Evolutionary conservation across 2,888 invertebrate genomes (phyloP).

Genomic region (Teleiodes luculella): DNA sequence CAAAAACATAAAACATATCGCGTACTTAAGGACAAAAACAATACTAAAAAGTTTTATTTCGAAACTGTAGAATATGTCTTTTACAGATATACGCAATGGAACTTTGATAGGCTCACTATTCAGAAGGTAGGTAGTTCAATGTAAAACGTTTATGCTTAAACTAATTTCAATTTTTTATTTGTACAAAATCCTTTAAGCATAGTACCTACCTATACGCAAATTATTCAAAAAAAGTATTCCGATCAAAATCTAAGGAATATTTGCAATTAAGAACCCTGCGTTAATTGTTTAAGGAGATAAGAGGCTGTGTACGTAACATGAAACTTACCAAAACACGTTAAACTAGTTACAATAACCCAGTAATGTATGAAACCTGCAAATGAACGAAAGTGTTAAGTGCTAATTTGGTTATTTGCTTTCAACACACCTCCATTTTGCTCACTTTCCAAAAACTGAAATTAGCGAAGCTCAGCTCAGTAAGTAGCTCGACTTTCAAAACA

Average conservation of each 20-base stretch:
- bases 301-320: neutral
- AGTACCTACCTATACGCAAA: no score
- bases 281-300: neutral
- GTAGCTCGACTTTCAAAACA: neutral
- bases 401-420: neutral
- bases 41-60: neutral
- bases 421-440: constrained; percentile 2
- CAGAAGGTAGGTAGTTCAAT: no score
- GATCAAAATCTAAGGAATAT: neutral
- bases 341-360: constrained; percentile 2
- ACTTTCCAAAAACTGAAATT: constrained; percentile 8
- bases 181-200: no score
- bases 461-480: neutral
- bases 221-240: no score
- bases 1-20: neutral
- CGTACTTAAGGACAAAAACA: neutral
- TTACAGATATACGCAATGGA: no score
- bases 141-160: no score
- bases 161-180: no score
- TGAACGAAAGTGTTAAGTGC: neutral
- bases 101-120: no score
- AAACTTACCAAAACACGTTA: neutral
- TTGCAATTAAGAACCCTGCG: neutral
- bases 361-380: neutral
- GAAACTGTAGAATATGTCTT: no score